Base-by-base conservation (phyloP, 2,113 vertebrate species). In the Asarcornis scutulata region DNA sequence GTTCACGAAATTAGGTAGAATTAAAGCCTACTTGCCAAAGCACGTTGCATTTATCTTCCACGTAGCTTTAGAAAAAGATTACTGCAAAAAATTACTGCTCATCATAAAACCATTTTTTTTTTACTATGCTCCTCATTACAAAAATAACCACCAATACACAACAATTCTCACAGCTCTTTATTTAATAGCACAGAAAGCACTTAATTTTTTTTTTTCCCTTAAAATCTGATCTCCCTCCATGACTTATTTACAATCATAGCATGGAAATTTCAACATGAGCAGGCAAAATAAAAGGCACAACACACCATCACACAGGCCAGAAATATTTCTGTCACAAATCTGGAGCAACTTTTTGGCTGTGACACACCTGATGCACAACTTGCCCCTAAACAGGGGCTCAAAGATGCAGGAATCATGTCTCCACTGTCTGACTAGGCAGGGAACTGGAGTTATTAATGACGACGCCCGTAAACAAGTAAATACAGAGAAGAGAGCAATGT, bases 1-100 rank as follows among this genome's bases (percentile, higher is more conserved):
- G 94, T 81, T 91, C 56, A 90, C 79, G 90, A 93, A 97, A 96
- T 95, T 25, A 97, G 58, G 72, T 26, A 93, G 78, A 95, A 92
- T 79, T 83, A 85, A 86, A 83, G 82, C 48, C 69, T 82, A 93
- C 88, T 82, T 97, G 89, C 86, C 89, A 95, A 96, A 95, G 89
- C 82, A 90, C 0, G 20, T 46, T 82, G 64, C 25, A 68, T 90
- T 85, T 89, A 52, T 95, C 90, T 88, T 46, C 48, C 82, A 96
- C 71, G 86, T 94, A 92, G 53, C 72, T 89, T 88, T 87, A 82
- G 81, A 88, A 88, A 91, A 60, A 50, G 50, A 85, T 82, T 63
- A 74, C 50, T 76, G 78, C n/a, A 84, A 85, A 58, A 83, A 83
- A 76, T 46, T 79, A 71, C 23, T 72, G 48, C 53, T 86, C 22